phyloP scores from a whole-genome alignment of 2,797 vertebrate genomes.

The Carapus acus region DNA sequence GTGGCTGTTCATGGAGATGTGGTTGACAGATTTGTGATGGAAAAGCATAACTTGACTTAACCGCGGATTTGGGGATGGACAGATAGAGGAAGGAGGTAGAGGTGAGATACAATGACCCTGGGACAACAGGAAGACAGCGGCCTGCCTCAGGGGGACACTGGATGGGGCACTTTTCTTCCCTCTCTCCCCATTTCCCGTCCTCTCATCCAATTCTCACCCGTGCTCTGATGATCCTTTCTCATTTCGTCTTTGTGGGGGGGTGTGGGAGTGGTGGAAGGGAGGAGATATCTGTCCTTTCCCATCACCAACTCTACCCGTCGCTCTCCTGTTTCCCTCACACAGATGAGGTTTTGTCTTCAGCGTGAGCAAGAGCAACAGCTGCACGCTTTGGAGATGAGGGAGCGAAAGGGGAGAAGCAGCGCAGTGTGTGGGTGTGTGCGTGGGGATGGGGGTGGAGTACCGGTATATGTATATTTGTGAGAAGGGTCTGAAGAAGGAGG shows the following conservation, averaged over 20 bases:
- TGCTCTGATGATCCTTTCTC: slow-evolving; percentile 12
- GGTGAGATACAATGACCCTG: slow-evolving; percentile 61
- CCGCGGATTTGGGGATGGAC: slow-evolving; percentile 60
- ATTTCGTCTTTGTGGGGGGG: too few species aligned
- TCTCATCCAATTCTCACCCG: slow-evolving; percentile 43
- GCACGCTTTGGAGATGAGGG: slow-evolving; percentile 58
- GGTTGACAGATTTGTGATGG: slow-evolving; percentile 63
- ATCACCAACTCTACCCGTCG: slow-evolving; percentile 4
- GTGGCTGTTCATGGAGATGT: slow-evolving; percentile 46
- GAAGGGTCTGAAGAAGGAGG: slow-evolving; percentile 8
- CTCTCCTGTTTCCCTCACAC: slow-evolving; percentile 10
- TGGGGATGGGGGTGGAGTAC: slow-evolving; percentile 2
- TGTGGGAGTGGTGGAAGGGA: too few species aligned
- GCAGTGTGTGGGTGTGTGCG: slow-evolving; percentile 19
- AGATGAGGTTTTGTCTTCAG: slow-evolving; percentile 48
- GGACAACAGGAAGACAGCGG: slow-evolving; percentile 51
- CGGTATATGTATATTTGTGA: slow-evolving; percentile 11
- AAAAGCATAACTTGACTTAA: slow-evolving; percentile 22
- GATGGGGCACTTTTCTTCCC: slow-evolving; percentile 38
- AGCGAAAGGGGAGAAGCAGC: slow-evolving; percentile 43
- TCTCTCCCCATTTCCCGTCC: slow-evolving; percentile 32
- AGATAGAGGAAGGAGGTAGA: slow-evolving; percentile 63
- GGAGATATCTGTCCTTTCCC: slow-evolving; percentile 28
- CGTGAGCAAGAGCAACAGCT: slow-evolving; percentile 67
- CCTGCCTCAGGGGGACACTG: slow-evolving; percentile 40